Conservation (phyloP, 2,113 vertebrate species). For the Tursiops truncatus region DNA sequence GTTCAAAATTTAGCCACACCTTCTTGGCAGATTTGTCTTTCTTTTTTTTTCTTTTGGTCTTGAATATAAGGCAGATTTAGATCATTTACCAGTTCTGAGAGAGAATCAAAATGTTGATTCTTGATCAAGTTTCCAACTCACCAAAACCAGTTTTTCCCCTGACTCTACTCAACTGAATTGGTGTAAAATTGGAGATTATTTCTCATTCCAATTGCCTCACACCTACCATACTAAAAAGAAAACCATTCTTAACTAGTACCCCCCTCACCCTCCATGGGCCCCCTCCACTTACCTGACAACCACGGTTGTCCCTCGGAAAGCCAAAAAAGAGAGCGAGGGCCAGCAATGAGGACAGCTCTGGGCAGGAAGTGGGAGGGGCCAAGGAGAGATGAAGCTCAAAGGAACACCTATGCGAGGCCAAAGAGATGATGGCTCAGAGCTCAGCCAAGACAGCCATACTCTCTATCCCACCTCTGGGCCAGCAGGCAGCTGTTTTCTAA, state of each 20-base stretch:
- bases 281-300: conserved; percentile 37
- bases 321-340: background rate
- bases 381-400: background rate
- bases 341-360: background rate
- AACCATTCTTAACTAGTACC: background rate
- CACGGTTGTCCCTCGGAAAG: background rate
- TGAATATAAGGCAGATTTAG: background rate
- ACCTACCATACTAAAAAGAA: background rate
- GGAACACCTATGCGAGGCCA: background rate
- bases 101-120: background rate
- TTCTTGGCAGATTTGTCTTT: background rate
- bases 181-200: background rate
- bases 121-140: background rate
- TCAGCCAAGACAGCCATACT: background rate
- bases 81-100: background rate
- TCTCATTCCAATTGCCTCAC: background rate
- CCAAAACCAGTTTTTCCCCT: background rate
- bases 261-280: background rate
- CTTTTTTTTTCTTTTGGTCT: conserved; percentile 24
- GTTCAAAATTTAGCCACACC: background rate
- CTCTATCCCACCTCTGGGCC: background rate
- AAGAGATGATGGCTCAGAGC: background rate
- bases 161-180: background rate
- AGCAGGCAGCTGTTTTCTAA: background rate
- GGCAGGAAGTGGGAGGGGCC: conserved; percentile 33